Conservation (phyloP, 2,888 invertebrate species). For the Euphydryas editha region DNA sequence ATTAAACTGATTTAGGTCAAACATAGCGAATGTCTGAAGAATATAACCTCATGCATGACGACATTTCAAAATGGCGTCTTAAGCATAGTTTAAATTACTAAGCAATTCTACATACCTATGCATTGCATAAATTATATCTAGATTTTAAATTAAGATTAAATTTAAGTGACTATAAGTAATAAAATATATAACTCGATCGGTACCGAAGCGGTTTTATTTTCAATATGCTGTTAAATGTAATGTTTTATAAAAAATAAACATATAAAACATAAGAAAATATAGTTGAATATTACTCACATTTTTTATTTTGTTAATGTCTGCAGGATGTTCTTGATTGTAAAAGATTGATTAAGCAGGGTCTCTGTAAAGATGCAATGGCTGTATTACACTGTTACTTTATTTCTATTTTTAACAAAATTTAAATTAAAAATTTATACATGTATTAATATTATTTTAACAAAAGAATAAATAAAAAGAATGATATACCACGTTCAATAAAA, state of each 20-base stretch:
- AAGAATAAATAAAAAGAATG: neutral
- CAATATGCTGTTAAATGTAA: too few relatives aligned
- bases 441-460: too few relatives aligned
- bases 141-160: too few relatives aligned
- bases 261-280: conserved; percentile 2
- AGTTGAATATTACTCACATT: conserved; percentile 64
- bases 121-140: too few relatives aligned
- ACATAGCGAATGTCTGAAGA: neutral
- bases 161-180: too few relatives aligned
- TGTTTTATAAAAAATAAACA: conserved; percentile 4
- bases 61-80: neutral
- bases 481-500: neutral
- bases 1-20: too few relatives aligned
- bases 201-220: too few relatives aligned
- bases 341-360: conserved; percentile 70
- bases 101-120: too few relatives aligned
- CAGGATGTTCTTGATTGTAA: conserved; percentile 59
- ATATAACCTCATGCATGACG: neutral
- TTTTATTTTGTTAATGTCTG: conserved; percentile 48
- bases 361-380: conserved; percentile 53
- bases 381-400: neutral
- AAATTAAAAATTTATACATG: neutral
- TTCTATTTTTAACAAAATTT: neutral
- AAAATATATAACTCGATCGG: too few relatives aligned
- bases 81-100: neutral